Percentiles rank a stretch among this genome's conserved stretches.
These are phyloP conservation scores for Limnothrissa miodon DNA, from an alignment of 2,113 vertebrate species.

Conservation along the genomic window DNA sequence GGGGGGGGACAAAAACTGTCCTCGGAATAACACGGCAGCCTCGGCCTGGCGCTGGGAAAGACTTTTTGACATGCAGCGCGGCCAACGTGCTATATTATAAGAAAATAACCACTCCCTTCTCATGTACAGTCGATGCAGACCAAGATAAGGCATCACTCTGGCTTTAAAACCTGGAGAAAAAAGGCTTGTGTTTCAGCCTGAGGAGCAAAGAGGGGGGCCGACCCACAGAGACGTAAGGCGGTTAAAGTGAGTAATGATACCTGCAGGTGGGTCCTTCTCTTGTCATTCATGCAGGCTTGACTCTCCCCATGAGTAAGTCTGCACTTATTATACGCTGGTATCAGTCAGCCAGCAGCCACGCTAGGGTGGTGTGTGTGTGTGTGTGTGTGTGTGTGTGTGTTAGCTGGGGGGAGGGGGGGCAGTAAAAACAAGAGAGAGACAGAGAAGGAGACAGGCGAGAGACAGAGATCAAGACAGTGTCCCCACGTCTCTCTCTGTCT, in stretches of 20 bases:
- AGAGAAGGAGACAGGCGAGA: constrained; percentile 30
- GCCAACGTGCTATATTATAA: constrained; percentile 28
- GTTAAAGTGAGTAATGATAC: constrained; percentile 46
- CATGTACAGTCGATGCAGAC: neutral
- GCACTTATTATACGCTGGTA: constrained; percentile 36
- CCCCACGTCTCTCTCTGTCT: constrained; percentile 50
- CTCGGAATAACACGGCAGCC: constrained; percentile 27
- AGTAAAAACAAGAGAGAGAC: constrained; percentile 18
- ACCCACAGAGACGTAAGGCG: neutral
- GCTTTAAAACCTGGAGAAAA: neutral
- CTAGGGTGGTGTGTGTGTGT: too few species aligned
- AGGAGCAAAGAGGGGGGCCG: neutral
- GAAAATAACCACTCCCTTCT: neutral
- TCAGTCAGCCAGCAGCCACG: constrained; percentile 26
- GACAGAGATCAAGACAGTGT: constrained; percentile 28
- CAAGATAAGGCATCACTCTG: neutral
- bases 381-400: too few species aligned
- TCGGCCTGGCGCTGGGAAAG: constrained; percentile 32
- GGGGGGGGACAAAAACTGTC: constrained; percentile 19
- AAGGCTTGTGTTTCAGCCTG: neutral
- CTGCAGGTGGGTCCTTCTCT: constrained; percentile 44
- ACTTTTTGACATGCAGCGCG: neutral
- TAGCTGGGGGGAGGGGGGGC: neutral
- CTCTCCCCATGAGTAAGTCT: constrained; percentile 48
- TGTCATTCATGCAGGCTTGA: constrained; percentile 43